Base-by-base conservation (phyloP, 2,113 vertebrate species). In the Lepus timidus region DNA sequence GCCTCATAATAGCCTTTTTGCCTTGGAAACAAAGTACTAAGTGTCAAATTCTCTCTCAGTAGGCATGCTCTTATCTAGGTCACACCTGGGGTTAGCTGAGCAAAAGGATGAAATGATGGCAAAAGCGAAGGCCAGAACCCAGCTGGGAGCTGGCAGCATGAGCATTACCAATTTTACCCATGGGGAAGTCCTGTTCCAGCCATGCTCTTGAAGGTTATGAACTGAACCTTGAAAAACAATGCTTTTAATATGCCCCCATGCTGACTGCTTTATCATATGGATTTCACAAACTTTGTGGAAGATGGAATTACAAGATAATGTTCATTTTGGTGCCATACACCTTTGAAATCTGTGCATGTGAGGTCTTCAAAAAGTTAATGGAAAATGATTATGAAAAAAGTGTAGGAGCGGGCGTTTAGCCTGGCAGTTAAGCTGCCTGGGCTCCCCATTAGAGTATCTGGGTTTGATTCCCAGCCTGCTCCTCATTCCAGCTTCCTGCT, bases 61-160 rank as follows among this genome's bases (percentile, higher is more conserved):
- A 70, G 82, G 58, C 44, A 39, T 51, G 52, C 68, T 79, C 68
- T 52, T 85, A 85, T 94, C 95, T 67, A 91, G 93, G 95, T 96
- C 58, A 78, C 29, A 91, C 51, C 65, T 52, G 52, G 25, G 31
- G 70, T 64, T 85, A 93, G 86, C 14, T 33, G 74, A 88, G 68
- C 39, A 85, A 39, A 90, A 64, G 31, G 58, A 92, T 55, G 94
- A 88, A 88, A 16, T 51, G 25, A 29, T 6, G 70, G 29, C 27
- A 20, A 75, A 82, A 82, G 39, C 44, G 71, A 90, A 93, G 52
- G 74, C 39, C 39, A 93, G 83, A 75, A 61, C 33, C 58, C 58
- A 39, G 76, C 51, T 68, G 10, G 79, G n/a, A 91, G 61, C 39
- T 55, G 49, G 11, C 39, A 82, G 27, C 71, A 68, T 65, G 20